A percentile compares a stretch with the other conserved stretches of the same genome.
Evolutionary conservation across 2,888 invertebrate species (phyloP).

Genomic region (Margaritifera margaritifera): DNA sequence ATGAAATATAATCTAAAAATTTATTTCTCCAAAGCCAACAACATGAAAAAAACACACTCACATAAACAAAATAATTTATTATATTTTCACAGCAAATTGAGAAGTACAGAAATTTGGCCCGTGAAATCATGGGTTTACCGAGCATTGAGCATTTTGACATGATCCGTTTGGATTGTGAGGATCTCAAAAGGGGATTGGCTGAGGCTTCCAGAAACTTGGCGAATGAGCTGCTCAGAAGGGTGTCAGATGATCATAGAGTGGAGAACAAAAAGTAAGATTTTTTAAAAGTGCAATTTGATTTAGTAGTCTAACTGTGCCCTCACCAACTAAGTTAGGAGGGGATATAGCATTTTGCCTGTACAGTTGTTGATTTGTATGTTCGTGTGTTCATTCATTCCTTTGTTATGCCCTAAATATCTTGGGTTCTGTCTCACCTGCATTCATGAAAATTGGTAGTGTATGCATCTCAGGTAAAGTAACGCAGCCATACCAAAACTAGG

Average conservation of each 20-base stretch:
- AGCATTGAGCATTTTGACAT: constrained; percentile 72
- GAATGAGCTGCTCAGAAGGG: constrained; percentile 66
- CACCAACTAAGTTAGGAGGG: neutral
- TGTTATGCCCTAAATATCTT: no score
- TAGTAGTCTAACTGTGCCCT: neutral
- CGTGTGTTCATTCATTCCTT: no score
- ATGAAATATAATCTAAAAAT: no score
- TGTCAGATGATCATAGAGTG: constrained; percentile 69
- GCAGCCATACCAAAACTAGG: no score
- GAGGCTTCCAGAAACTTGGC: constrained; percentile 68
- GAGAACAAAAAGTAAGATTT: constrained; percentile 67
- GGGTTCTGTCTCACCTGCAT: no score
- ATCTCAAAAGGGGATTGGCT: constrained; percentile 71
- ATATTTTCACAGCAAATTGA: constrained; percentile 66
- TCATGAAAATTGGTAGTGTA: no score
- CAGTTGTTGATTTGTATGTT: neutral
- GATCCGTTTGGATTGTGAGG: constrained; percentile 72
- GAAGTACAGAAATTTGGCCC: constrained; percentile 66
- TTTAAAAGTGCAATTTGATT: neutral
- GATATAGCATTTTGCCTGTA: no score
- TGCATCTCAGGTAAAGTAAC: no score
- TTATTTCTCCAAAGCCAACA: no score
- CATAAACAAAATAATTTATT: no score
- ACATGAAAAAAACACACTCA: no score
- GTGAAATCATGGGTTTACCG: constrained; percentile 70